phyloP scores from a whole-genome alignment of 2,797 vertebrate species.

The Rhinichthys osculus region DNA sequence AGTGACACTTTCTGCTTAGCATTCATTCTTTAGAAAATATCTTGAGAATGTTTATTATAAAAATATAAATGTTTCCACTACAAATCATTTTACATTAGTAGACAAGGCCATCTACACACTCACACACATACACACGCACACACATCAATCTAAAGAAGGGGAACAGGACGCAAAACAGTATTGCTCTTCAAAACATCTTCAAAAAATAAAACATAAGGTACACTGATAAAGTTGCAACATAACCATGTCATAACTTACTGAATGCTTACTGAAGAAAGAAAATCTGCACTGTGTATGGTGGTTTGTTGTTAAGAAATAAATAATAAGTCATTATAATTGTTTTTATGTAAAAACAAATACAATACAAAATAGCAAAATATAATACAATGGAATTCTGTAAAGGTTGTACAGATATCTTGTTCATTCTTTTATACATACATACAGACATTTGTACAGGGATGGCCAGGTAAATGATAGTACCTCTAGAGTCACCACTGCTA shows the following conservation, averaged over 20 bases:
- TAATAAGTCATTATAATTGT: slow-evolving; percentile 82
- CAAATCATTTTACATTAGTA: slow-evolving; percentile 99
- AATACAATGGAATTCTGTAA: slow-evolving; percentile 79
- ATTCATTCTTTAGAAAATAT: slow-evolving; percentile 98
- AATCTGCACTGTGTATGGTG: slow-evolving; percentile 62
- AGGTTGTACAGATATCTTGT: slow-evolving; percentile 78
- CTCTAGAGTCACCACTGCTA: slow-evolving; percentile 85
- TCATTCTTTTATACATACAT: slow-evolving; percentile 78
- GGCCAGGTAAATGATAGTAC: slow-evolving; percentile 85
- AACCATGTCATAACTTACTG: slow-evolving; percentile 81
- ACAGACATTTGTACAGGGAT: slow-evolving; percentile 89
- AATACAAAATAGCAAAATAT: slow-evolving; percentile 82
- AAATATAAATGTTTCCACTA: slow-evolving; percentile 99
- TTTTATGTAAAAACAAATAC: slow-evolving; percentile 81
- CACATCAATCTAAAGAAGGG: slow-evolving; percentile 66
- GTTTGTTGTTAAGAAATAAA: slow-evolving; percentile 63
- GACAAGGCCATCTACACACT: slow-evolving; percentile 92
- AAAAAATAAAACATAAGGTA: slow-evolving; percentile 86
- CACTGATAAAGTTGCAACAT: slow-evolving; percentile 86
- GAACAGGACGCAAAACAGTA: slow-evolving; percentile 75
- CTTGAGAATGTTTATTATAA: slow-evolving; percentile 99
- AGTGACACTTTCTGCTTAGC: slow-evolving; percentile 78
- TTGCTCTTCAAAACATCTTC: slow-evolving; percentile 87
- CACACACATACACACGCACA: slow-evolving; percentile 70
- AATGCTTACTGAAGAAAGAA: slow-evolving; percentile 75